Conservation (phyloP, 2,888 invertebrate species). For the Ommatoiulus sabulosus region DNA sequence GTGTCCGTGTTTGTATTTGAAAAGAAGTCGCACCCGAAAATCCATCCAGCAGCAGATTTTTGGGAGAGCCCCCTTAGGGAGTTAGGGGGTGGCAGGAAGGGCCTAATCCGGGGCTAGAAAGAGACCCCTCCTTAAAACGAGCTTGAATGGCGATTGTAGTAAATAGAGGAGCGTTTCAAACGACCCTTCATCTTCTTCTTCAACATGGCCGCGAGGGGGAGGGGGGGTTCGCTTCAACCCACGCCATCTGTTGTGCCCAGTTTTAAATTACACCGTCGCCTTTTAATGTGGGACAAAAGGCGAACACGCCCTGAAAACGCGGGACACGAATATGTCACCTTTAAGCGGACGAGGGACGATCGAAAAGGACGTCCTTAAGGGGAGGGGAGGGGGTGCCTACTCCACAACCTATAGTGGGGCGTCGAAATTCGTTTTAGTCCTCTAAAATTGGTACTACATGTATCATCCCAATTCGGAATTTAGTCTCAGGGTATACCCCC, state of each 20-base stretch:
- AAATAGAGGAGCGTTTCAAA: not conserved
- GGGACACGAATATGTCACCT: not conserved
- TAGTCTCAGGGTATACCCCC: too few species aligned
- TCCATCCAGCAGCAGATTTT: not conserved
- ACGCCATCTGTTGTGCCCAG: constrained; percentile 1
- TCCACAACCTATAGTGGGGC: too few species aligned
- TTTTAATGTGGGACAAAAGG: constrained; percentile 28
- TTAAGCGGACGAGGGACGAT: too few species aligned
- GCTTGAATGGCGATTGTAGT: constrained; percentile 10
- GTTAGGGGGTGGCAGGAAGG: constrained; percentile 7
- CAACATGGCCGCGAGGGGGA: not conserved
- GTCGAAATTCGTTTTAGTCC: too few species aligned
- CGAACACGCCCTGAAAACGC: constrained; percentile 10
- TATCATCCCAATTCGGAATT: too few species aligned
- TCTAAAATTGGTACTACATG: too few species aligned
- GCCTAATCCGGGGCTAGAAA: not conserved
- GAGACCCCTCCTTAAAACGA: not conserved
- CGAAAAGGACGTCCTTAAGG: too few species aligned
- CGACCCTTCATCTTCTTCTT: not conserved
- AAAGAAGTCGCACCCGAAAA: constrained; percentile 31
- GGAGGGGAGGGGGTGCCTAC: too few species aligned
- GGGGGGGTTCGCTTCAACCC: not conserved
- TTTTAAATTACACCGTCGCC: not conserved
- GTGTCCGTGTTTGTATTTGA: constrained; percentile 14
- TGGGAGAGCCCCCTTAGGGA: not conserved